Base-by-base conservation (phyloP, 2,113 vertebrate species). In the Nyctereutes procyonoides region DNA sequence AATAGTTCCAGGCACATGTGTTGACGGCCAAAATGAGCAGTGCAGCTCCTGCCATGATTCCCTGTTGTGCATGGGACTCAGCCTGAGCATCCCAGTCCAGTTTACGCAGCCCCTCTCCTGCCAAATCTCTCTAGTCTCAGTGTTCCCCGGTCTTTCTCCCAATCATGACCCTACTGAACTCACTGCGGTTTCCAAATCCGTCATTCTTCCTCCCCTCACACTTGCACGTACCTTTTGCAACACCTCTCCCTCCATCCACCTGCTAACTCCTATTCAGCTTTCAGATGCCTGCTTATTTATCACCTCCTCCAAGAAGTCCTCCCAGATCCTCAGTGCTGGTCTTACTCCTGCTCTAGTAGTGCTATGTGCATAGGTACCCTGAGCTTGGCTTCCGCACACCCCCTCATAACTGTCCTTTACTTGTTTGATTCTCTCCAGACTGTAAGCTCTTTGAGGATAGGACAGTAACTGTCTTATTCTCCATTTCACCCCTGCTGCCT, bases 71-170 rank as follows among this genome's bases (percentile, higher is more conserved):
- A 51, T 15, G 48, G 87, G 30, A 73, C 83, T 92, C 32, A 0
- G 82, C 87, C 76, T 51, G 56, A 58, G 71, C 0, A 0, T 92
- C 84, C 88, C n/a, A 65, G 43, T 83, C 83, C 83, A 92, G 90
- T 73, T 96, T 30, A 90, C 14, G 4, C 73, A 87, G 93, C 62
- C 79, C 84, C 82, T 6, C 58, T 83, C 51, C 92, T 96, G 83
- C 95, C 93, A 93, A 96, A 74, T 38, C 69, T 58, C 58, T 76
- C 81, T 43, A 90, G 88, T 92, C 93, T 83, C 32, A 8, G 93
- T 73, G 58, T 79, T 76, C 69, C 30, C 81, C 24, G 0, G 82
- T 55, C 63, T 56, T 91, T 63, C 81, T 89, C 76, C 60, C 55
- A 35, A 60, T 83, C 74, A 55, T 88, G 83, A 93, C 88, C 80